Percentiles rank a stretch among this genome's conserved stretches.
phyloP scores from a whole-genome alignment of 2,113 vertebrate species.

The Chlorodrepanis virens region DNA sequence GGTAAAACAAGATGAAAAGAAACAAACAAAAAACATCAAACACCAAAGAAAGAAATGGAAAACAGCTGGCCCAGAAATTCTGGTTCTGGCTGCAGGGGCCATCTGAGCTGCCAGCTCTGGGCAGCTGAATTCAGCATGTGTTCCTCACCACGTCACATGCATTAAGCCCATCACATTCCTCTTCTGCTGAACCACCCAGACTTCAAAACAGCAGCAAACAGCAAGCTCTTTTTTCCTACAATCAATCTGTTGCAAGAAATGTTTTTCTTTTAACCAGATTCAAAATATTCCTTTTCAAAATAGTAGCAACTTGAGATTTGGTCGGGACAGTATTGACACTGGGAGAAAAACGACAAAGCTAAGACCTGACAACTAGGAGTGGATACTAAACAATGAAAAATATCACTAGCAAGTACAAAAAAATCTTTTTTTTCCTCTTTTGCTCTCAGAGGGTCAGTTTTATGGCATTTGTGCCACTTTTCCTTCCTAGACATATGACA shows the following conservation, averaged over 20 bases:
- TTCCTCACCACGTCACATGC: not conserved
- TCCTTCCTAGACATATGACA: not conserved
- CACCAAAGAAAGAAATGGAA: not conserved
- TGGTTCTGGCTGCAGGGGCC: not conserved
- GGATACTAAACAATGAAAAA: not conserved
- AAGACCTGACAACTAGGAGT: not conserved
- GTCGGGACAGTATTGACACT: not conserved
- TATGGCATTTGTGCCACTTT: not conserved
- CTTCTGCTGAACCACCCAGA: not conserved
- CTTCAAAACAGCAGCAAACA: not conserved
- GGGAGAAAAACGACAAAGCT: not conserved
- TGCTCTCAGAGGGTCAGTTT: not conserved
- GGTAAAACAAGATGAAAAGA: not conserved
- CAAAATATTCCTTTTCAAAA: not conserved
- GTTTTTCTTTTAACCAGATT: not conserved
- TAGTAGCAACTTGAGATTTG: not conserved
- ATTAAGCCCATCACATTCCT: not conserved
- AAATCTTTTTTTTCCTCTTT: not conserved
- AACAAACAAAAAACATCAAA: not conserved
- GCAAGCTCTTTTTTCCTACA: not conserved
- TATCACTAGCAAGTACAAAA: not conserved
- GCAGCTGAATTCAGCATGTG: not conserved
- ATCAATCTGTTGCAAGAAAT: not conserved
- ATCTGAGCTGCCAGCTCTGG: not conserved
- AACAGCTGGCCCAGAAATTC: not conserved